These are phyloP conservation scores for Sorex maritimensis DNA, from an alignment of 2,797 vertebrate genomes.

Conservation along the genomic window DNA sequence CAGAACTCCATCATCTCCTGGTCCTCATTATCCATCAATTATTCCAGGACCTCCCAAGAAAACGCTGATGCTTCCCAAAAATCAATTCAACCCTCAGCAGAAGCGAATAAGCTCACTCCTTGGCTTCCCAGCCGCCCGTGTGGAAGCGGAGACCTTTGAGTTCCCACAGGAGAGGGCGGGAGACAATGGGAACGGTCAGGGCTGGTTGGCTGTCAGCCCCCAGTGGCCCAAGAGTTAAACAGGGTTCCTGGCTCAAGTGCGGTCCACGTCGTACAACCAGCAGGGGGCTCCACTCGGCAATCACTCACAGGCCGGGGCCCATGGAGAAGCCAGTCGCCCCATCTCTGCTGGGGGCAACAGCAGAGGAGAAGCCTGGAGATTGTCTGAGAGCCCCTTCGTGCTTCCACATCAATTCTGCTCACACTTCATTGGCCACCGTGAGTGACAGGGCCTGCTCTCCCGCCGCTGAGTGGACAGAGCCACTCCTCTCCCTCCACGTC, in stretches of 20 bases:
- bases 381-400: not conserved
- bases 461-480: not conserved
- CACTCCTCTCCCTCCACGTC: too few species aligned
- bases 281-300: not conserved
- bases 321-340: not conserved
- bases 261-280: not conserved
- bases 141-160: not conserved
- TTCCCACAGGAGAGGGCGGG: not conserved
- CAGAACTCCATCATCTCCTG: not conserved
- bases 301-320: not conserved
- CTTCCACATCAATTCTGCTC: not conserved
- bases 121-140: not conserved
- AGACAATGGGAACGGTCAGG: not conserved
- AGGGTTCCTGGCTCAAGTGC: not conserved
- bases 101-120: constrained; percentile 2
- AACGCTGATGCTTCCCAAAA: not conserved
- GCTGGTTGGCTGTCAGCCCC: not conserved
- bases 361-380: not conserved
- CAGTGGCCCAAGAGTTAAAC: too few species aligned
- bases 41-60: not conserved
- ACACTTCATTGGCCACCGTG: not conserved
- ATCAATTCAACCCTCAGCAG: not conserved
- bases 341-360: accelerated
- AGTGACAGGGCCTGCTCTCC: not conserved
- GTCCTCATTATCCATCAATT: constrained; percentile 15